Conservation (phyloP, 2,113 vertebrate species). For the Archilochus colubris region DNA sequence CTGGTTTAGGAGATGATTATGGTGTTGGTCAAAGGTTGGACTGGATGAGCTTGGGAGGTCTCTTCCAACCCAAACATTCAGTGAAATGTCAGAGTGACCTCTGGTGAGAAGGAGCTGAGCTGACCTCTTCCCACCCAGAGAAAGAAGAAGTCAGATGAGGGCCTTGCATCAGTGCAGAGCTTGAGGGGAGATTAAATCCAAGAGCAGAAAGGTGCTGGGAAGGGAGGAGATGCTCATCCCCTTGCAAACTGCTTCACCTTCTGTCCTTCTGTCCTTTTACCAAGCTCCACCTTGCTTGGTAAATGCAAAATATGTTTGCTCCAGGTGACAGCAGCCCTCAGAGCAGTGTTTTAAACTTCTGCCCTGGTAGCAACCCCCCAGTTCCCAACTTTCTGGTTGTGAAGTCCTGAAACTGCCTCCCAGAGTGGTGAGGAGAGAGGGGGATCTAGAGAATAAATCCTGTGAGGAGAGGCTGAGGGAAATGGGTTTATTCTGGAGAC, state of each 20-base stretch:
- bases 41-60: too few species aligned
- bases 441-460: too few species aligned
- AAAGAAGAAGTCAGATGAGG: background rate
- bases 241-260: background rate
- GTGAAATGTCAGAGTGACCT: background rate
- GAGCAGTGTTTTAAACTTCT: rapidly evolving
- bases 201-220: background rate
- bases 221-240: background rate
- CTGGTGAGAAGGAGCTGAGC: background rate
- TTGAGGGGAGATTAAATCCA: background rate
- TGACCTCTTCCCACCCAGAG: background rate
- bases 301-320: background rate
- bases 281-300: background rate
- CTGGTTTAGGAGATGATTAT: too few species aligned
- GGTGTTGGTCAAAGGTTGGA: too few species aligned
- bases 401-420: background rate
- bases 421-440: too few species aligned
- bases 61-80: too few species aligned
- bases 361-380: background rate
- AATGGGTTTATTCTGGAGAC: too few species aligned
- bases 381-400: background rate
- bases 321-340: background rate
- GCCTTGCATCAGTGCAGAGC: background rate
- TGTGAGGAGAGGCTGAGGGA: too few species aligned
- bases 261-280: too few species aligned